Evolutionary conservation across 2,113 vertebrate genomes (phyloP), one percentile per base, ranked within the genome.

Genomic region (Muntiacus muntjak): DNA sequence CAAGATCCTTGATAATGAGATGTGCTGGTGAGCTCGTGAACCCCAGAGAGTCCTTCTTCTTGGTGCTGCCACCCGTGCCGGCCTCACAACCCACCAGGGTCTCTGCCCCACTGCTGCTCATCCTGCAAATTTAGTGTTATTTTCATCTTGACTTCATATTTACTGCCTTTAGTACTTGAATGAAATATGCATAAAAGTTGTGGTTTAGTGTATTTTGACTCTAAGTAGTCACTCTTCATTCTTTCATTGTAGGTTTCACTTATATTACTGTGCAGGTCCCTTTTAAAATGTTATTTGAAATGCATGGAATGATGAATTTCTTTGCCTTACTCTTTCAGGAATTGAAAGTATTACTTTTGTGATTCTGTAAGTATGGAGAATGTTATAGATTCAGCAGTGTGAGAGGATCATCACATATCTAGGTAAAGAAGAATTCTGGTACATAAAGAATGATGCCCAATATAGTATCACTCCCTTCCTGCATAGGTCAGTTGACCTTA

Each of bases 1-100:
- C 99, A 97, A 99, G 99, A 99, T 99, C 99, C 99, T 74, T 74
- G 67, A 40, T 40, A 40, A 40, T 25, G 67, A 40, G 36, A 36
- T 74, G 10, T 3, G n/a, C 21, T 74, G 21, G 36, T 23, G 36
- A 74, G 19, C 71, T 11, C 5, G 3, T 11, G 36, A 12, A 23
- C 36, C 71, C 36, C 36, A 25, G 36, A 36, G 21, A 43, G 36
- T 40, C 21, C 21, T 23, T 40, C 67, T 74, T 74, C 36, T 40
- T 74, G 36, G 21, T 36, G 9, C 71, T 12, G 2, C 21, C 17
- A 19, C 64, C 9, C 17, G 17, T n/a, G 17, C 8, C 2, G 19
- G 8, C 64, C 64, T 36, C n/a, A 21, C n/a, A 71, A 36, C n/a
- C n/a, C 64, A 71, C n/a, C 19, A 36, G 17, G 17, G 17, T 71